These are phyloP conservation scores for Agrenia bidenticulata DNA, from an alignment of 2,888 invertebrate genomes.

Conservation along the genomic window DNA sequence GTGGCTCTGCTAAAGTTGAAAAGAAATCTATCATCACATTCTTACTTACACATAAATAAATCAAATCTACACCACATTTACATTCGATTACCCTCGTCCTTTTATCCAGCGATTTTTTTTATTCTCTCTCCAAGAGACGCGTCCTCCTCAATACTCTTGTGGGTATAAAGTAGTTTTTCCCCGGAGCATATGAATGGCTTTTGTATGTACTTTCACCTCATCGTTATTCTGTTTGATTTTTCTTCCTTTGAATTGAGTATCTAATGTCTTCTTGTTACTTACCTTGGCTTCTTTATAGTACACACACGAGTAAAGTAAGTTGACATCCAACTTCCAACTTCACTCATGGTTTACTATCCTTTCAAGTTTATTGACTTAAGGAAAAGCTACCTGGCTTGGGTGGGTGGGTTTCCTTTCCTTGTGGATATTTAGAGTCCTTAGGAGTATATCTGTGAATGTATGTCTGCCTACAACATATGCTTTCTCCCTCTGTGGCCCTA, in stretches of 20 bases:
- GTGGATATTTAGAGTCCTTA: constrained; percentile 13
- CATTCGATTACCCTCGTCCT: constrained; percentile 8
- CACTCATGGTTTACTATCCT: constrained; percentile 13
- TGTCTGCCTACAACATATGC: background rate
- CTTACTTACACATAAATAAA: constrained; percentile 14
- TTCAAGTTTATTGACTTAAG: constrained; percentile 20
- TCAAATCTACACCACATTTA: constrained; percentile 16
- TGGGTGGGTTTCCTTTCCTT: constrained; percentile 4
- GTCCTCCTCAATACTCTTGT: too few relatives aligned
- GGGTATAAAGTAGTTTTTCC: too few relatives aligned
- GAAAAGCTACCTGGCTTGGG: constrained; percentile 19
- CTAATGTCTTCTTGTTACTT: constrained; percentile 13
- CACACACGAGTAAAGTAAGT: too few relatives aligned
- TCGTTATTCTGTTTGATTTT: constrained; percentile 23
- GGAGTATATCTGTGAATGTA: constrained; percentile 6
- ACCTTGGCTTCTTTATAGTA: background rate
- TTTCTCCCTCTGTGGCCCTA: constrained; percentile 22
- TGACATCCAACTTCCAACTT: background rate
- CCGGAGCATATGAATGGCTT: background rate
- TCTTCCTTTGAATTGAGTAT: constrained; percentile 17
- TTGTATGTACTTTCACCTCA: constrained; percentile 8
- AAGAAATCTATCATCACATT: constrained; percentile 10
- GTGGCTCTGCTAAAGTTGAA: background rate
- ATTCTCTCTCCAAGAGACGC: background rate
- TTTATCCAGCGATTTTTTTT: background rate